These are phyloP conservation scores for Brachionus koreanus DNA, from an alignment of 1,140 invertebrate genomes.

Conservation along the genomic window DNA sequence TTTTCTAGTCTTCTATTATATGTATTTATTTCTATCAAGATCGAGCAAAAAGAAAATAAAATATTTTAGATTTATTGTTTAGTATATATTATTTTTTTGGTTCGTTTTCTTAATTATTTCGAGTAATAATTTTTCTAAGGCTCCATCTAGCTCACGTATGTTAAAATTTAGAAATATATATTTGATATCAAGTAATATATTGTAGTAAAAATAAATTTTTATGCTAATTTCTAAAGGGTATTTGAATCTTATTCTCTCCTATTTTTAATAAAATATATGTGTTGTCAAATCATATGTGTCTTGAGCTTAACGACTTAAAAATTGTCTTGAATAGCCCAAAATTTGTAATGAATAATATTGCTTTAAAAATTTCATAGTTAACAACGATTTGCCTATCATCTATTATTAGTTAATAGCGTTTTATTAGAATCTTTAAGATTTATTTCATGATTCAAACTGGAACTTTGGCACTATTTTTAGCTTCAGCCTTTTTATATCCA, in stretches of 20 bases:
- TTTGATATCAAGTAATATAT: neutral
- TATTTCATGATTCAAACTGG: no score
- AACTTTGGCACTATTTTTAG: no score
- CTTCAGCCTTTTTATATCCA: no score
- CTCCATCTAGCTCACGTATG: neutral
- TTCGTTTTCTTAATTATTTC: neutral
- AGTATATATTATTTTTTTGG: slow-evolving; percentile 5
- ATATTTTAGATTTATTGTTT: neutral
- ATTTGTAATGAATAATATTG: no score
- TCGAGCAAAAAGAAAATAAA: neutral
- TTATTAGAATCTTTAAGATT: no score
- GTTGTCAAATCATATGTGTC: slow-evolving; percentile 13
- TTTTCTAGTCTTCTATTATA: neutral
- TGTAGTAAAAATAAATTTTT: neutral
- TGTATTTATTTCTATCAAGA: neutral
- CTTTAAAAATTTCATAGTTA: no score
- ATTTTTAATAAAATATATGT: neutral
- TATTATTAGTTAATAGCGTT: no score
- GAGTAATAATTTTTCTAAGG: neutral
- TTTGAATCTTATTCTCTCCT: neutral
- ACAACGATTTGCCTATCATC: no score
- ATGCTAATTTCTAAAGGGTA: neutral
- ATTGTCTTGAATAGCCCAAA: neutral
- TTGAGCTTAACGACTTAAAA: neutral
- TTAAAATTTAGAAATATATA: neutral